phyloP scores from a whole-genome alignment of 2,113 vertebrate genomes.

The Fregata magnificens region DNA sequence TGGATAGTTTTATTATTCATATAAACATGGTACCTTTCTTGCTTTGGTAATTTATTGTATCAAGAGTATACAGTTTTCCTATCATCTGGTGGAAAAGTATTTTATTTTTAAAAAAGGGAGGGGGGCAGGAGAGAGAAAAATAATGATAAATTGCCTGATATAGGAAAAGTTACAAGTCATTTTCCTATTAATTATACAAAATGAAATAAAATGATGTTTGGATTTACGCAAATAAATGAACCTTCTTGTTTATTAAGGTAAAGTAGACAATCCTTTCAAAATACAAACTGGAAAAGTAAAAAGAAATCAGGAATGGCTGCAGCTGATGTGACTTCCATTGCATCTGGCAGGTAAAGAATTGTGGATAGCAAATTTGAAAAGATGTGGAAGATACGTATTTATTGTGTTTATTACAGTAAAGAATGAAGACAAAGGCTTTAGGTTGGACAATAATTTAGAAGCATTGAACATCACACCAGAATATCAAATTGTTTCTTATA shows the following conservation, averaged over 20 bases:
- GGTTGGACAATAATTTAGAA: background rate
- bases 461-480: background rate
- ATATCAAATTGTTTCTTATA: background rate
- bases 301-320: background rate
- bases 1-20: background rate
- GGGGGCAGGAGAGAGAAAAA: background rate
- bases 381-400: background rate
- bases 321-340: background rate
- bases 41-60: background rate
- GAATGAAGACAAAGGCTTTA: background rate
- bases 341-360: background rate
- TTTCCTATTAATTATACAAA: background rate
- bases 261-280: background rate
- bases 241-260: background rate
- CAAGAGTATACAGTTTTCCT: background rate
- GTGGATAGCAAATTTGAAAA: background rate
- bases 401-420: background rate
- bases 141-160: background rate
- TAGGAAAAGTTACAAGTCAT: background rate
- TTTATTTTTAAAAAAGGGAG: background rate
- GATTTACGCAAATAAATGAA: background rate
- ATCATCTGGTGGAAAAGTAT: background rate
- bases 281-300: background rate
- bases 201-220: background rate
- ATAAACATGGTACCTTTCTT: background rate